These are phyloP conservation scores for Folsomia candida DNA, from an alignment of 2,888 invertebrate species.

Conservation along the genomic window DNA sequence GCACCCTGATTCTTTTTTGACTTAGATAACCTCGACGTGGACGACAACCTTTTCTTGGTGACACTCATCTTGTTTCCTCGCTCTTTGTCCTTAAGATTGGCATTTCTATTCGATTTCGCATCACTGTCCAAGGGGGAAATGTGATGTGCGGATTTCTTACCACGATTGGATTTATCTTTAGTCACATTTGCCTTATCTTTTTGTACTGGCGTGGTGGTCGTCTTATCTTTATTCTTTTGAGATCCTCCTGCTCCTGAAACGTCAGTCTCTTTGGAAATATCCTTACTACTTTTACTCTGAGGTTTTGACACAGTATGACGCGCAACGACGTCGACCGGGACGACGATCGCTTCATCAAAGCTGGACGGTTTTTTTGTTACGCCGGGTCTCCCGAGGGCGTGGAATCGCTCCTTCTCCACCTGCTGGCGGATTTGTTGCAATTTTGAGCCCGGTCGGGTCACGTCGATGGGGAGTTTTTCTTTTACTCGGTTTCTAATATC, in stretches of 20 bases:
- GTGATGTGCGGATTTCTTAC: too few species aligned
- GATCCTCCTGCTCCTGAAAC: constrained; percentile 7
- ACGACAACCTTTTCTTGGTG: not conserved
- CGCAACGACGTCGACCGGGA: constrained; percentile 2
- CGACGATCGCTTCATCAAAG: constrained; percentile 37
- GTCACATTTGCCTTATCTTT: constrained; percentile 6
- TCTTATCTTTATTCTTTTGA: too few species aligned
- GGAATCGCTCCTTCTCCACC: constrained; percentile 34
- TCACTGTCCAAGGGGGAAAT: too few species aligned
- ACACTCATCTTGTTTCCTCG: not conserved
- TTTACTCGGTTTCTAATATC: constrained; percentile 10
- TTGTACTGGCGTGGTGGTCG: too few species aligned
- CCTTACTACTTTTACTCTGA: not conserved
- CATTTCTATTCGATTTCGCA: not conserved
- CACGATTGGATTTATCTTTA: not conserved
- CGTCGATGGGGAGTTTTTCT: not conserved
- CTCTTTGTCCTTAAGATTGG: not conserved
- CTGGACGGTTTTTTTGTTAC: constrained; percentile 21
- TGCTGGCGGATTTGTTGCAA: constrained; percentile 36
- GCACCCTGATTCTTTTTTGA: not conserved
- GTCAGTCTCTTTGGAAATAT: constrained; percentile 17
- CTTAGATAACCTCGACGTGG: not conserved
- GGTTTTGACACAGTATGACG: not conserved
- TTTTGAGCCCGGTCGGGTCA: constrained; percentile 17
- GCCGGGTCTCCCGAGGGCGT: constrained; percentile 28